Base-by-base conservation (phyloP, 2,113 vertebrate species). In the Pomatostomus ruficeps region DNA sequence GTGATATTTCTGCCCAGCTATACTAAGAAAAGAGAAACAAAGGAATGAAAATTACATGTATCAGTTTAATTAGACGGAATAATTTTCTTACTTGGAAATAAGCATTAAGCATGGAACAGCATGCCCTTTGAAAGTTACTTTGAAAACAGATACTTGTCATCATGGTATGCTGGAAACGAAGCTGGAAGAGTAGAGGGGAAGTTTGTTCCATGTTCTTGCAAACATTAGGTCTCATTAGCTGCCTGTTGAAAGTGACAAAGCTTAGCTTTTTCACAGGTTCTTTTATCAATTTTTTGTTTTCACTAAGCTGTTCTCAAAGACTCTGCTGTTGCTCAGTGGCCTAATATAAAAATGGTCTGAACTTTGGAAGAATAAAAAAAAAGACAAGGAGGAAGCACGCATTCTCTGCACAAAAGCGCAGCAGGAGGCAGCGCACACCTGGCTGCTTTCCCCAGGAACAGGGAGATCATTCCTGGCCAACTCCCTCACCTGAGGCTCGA, bases 381-480 rank as follows among this genome's bases (percentile, higher is more conserved):
- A 31, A 18, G 51, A 73, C 59, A 72, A 9, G 46, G 49, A 5
- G 35, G 77, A 94, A 85, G 57, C 6, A 1, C 0, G 0, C 0
- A 1, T 5, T 42, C 10, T 43, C 29, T 55, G 57, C 28, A 59
- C n/a, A 36, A 12, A 71, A 48, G n/a, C 3, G 26, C 1, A 1
- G 35, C 59, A 59, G 73, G 43, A 89, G 43, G 31, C 68, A 75
- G n/a, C 0, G 0, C 18, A 45, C 26, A 43, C 35, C 43, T 28
- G 46, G 45, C 51, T 58, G 51, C 40, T 61, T 59, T 58, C 31
- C 71, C 29, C 48, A 18, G 77, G 59, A 76, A 14, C 12, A 1
- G 4, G 14, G 17, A 14, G 10, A 3, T 14, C 45, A 42, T 33
- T 63, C 31, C 65, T 33, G 57, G 19, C 0, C 0, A 68, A 21